Evolutionary conservation across 1,140 invertebrate genomes (phyloP).

Genomic region (Melitaea cinxia): DNA sequence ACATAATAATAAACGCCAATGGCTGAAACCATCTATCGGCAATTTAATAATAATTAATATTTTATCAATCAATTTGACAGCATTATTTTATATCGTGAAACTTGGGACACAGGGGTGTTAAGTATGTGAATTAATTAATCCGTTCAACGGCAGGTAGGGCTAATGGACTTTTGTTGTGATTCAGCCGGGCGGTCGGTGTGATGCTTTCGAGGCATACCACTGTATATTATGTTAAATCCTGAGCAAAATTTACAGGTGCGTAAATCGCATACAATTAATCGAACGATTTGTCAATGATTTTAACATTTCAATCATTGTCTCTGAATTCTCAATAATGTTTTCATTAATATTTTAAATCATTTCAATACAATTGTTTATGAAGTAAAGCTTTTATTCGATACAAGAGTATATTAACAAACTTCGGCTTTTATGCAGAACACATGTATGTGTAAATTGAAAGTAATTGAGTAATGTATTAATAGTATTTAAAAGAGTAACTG

Average conservation of each 20-base stretch:
- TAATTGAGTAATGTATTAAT: no score
- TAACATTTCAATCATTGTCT: not conserved
- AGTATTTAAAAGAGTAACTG: no score
- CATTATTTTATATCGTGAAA: not conserved
- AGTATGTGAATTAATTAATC: conserved; percentile 59
- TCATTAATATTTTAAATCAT: not conserved
- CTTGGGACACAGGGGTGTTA: conserved; percentile 18
- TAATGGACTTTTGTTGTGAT: conserved; percentile 68
- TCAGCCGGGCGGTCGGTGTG: conserved; percentile 6
- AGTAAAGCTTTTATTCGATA: no score
- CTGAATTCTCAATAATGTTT: not conserved
- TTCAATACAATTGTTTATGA: not conserved
- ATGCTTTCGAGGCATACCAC: not conserved
- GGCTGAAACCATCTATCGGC: no score
- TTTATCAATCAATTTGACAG: not conserved
- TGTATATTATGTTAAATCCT: conserved; percentile 1
- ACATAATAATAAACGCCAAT: no score
- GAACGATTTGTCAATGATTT: not conserved
- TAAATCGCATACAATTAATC: conserved; percentile 4
- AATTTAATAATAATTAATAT: no score
- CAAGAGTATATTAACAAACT: no score
- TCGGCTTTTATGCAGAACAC: no score
- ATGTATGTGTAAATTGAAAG: no score
- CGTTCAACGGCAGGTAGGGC: conserved; percentile 39
- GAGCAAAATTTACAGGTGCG: conserved; percentile 2